phyloP scores from a whole-genome alignment of 2,888 invertebrate genomes.

The Drosophila kuntzei region DNA sequence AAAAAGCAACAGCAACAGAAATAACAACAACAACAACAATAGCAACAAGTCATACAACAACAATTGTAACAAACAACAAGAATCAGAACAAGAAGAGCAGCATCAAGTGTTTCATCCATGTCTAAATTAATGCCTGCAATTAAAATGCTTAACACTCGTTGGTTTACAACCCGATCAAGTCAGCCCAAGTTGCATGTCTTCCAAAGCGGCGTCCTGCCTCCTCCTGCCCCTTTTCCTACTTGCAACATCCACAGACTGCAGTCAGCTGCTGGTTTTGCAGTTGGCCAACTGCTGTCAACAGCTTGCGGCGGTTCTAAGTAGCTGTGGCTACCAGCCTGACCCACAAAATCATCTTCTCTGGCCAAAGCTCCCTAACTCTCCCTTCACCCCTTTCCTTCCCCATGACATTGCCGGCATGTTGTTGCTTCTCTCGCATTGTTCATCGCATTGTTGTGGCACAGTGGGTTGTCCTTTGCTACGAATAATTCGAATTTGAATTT shows the following conservation, averaged over 20 bases:
- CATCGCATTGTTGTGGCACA: slow-evolving; percentile 8
- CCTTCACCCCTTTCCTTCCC: background rate
- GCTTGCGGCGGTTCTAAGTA: slow-evolving; percentile 65
- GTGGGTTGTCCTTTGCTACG: slow-evolving; percentile 17
- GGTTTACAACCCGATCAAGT: slow-evolving; percentile 50
- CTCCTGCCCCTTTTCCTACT: background rate
- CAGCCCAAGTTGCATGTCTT: slow-evolving; percentile 21
- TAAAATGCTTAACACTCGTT: slow-evolving; percentile 75
- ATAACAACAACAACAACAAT: slow-evolving; percentile 12
- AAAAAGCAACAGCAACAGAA: slow-evolving; percentile 3
- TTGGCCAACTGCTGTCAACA: slow-evolving; percentile 64
- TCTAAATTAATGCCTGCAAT: slow-evolving; percentile 74
- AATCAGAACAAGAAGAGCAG: slow-evolving; percentile 4
- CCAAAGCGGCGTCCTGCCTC: background rate
- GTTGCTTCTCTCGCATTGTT: slow-evolving; percentile 18
- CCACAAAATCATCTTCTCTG: slow-evolving; percentile 56
- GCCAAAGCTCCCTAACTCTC: background rate
- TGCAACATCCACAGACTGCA: slow-evolving; percentile 11
- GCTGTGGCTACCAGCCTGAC: slow-evolving; percentile 43
- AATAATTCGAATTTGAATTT: slow-evolving; percentile 9
- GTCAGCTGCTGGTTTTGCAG: slow-evolving; percentile 38
- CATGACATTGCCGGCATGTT: slow-evolving; percentile 33
- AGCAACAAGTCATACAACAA: slow-evolving; percentile 9
- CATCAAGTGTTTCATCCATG: slow-evolving; percentile 45
- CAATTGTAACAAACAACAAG: slow-evolving; percentile 12